A percentile compares a stretch with the other conserved stretches of the same genome.
Conservation (phyloP, 2,113 vertebrate genomes). For the Erpornis zantholeuca region DNA sequence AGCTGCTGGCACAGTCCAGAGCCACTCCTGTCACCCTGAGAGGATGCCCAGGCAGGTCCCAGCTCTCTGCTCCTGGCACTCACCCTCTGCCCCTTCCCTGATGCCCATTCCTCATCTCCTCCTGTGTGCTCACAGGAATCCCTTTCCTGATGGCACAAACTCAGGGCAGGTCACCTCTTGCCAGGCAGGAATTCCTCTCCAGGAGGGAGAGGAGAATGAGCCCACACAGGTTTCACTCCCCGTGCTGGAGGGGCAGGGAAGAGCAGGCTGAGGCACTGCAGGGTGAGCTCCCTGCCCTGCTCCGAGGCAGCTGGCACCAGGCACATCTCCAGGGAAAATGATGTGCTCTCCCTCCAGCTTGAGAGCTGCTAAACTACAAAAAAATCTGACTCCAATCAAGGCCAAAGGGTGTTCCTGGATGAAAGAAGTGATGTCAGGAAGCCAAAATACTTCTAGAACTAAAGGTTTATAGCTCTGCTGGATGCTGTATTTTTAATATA, state of each 20-base stretch:
- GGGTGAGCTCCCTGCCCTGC: background rate
- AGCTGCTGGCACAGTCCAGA: accelerated
- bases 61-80: background rate
- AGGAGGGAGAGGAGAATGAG: background rate
- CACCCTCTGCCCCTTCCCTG: background rate
- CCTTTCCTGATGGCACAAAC: background rate
- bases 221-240: background rate
- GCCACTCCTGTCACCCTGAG: accelerated
- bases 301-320: background rate
- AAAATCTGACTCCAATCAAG: background rate
- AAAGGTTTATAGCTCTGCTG: background rate
- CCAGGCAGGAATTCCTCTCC: background rate
- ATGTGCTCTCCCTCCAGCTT: background rate
- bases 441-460: background rate
- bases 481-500: background rate
- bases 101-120: background rate
- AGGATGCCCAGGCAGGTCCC: background rate
- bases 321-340: background rate
- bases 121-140: background rate
- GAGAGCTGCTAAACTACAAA: background rate
- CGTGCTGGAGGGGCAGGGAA: background rate
- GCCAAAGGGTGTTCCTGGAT: background rate
- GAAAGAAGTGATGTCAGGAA: background rate
- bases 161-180: background rate
- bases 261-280: background rate